These are phyloP conservation scores for Melanerpes aurifrons DNA, from an alignment of 2,113 vertebrate species.

Conservation along the genomic window DNA sequence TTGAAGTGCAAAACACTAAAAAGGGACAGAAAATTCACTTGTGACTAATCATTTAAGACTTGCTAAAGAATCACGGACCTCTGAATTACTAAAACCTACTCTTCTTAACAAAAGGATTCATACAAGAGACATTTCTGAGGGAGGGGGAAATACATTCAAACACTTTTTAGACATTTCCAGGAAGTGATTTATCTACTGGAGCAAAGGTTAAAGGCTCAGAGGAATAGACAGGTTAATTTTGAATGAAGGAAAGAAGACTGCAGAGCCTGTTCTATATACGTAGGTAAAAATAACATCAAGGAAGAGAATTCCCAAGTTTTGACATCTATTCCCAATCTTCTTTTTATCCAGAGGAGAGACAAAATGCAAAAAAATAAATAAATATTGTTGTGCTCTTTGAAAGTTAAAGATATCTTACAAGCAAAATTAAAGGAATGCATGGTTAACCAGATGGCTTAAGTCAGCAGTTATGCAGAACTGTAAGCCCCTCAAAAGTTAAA, in stretches of 20 bases:
- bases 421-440: background rate
- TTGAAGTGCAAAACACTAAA: background rate
- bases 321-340: background rate
- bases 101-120: slow-evolving; percentile 1
- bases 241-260: background rate
- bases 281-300: background rate
- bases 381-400: background rate
- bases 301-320: background rate
- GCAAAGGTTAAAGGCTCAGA: slow-evolving; percentile 20
- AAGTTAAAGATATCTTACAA: background rate
- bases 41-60: background rate
- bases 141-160: background rate
- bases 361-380: background rate
- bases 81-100: slow-evolving; percentile 7
- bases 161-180: slow-evolving; percentile 8
- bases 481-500: background rate
- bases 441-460: background rate
- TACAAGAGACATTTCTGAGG: background rate
- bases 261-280: background rate
- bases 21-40: background rate
- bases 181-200: slow-evolving; percentile 31
- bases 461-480: slow-evolving; percentile 14
- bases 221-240: slow-evolving; percentile 12
- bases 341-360: background rate
- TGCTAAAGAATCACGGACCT: background rate